These are phyloP conservation scores for Cryptus viduatorius DNA, from an alignment of 2,888 invertebrate species.

Conservation along the genomic window DNA sequence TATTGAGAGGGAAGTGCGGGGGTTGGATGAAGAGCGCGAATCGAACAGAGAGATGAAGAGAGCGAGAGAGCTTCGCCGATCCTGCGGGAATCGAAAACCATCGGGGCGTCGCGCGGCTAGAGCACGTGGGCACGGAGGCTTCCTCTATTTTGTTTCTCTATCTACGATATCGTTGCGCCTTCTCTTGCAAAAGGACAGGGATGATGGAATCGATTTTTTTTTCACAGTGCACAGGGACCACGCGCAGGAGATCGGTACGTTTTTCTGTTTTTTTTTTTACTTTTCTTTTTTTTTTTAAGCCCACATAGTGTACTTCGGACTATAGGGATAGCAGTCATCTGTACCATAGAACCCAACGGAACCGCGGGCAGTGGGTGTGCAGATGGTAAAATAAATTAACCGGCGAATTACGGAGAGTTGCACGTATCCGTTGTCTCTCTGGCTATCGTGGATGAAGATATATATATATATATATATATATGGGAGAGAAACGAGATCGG, in stretches of 20 bases:
- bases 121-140: slow-evolving; percentile 29
- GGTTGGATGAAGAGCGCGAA: slow-evolving; percentile 34
- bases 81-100: slow-evolving; percentile 74
- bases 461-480: neutral
- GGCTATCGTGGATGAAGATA: neutral
- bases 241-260: neutral
- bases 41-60: slow-evolving; percentile 23
- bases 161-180: neutral
- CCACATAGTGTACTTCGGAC: neutral
- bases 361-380: slow-evolving; percentile 39
- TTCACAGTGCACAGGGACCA: neutral
- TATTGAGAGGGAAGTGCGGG: neutral
- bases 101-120: slow-evolving; percentile 67
- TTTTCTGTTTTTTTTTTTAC: too few species aligned
- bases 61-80: slow-evolving; percentile 64
- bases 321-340: slow-evolving; percentile 18
- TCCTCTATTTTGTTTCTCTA: slow-evolving; percentile 35
- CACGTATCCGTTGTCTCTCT: slow-evolving; percentile 27
- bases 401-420: slow-evolving; percentile 67
- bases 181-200: slow-evolving; percentile 21
- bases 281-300: slow-evolving; percentile 4
- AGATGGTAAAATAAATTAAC: slow-evolving; percentile 73
- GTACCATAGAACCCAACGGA: slow-evolving; percentile 17
- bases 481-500: slow-evolving; percentile 48
- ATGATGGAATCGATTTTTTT: slow-evolving; percentile 69